Evolutionary conservation across 2,797 vertebrate genomes (phyloP).

Genomic region (Rachycentron canadum): DNA sequence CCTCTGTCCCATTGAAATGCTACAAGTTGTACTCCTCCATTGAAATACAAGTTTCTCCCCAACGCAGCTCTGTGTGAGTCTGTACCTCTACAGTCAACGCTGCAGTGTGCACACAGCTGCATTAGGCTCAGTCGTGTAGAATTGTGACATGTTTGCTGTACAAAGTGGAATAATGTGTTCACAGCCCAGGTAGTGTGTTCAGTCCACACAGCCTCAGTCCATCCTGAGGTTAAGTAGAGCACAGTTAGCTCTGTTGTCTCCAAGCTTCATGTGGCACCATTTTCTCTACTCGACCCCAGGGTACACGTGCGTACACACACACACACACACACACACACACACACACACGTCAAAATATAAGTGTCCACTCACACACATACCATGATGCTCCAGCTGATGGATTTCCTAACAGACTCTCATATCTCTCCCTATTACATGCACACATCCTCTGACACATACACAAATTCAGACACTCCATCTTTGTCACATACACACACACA

Average conservation of each 20-base stretch:
- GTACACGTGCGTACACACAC: constrained; percentile 11
- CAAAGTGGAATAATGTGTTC: neutral
- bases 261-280: constrained; percentile 67
- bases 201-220: constrained; percentile 20
- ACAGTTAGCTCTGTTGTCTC: constrained; percentile 57
- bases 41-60: neutral
- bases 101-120: neutral
- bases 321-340: constrained; percentile 28
- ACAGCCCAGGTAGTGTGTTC: neutral
- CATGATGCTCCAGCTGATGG: constrained; percentile 59
- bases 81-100: neutral
- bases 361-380: constrained; percentile 32
- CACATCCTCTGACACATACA: constrained; percentile 55
- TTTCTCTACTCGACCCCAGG: constrained; percentile 57
- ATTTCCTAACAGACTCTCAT: constrained; percentile 61
- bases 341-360: constrained; percentile 18
- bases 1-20: neutral
- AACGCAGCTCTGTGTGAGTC: neutral
- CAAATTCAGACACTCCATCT: constrained; percentile 67
- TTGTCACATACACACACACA: constrained; percentile 35
- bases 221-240: constrained; percentile 60
- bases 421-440: constrained; percentile 47
- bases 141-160: neutral
- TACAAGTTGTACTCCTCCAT: neutral
- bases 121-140: neutral